phyloP scores from a whole-genome alignment of 2,888 invertebrate genomes.

The Cryptocheilus praepositus region DNA sequence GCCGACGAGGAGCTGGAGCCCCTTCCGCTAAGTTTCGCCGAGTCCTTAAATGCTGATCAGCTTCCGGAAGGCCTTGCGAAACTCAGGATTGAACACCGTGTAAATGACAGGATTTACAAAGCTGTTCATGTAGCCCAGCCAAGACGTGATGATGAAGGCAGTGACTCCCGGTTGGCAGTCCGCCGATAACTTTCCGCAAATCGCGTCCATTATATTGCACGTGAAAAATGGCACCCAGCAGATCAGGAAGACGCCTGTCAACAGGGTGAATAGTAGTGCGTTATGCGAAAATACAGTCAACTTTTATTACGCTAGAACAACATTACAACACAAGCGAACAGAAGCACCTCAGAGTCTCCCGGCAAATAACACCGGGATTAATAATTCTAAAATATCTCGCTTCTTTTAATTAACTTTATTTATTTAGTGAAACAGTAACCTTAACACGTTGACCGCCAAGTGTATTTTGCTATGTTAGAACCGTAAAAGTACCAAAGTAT shows the following conservation, averaged over 20 bases:
- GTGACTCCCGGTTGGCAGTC: constrained; percentile 90
- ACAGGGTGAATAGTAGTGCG: too few species aligned
- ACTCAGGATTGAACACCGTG: constrained; percentile 97
- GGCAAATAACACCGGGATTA: too few species aligned
- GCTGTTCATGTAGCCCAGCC: constrained; percentile 98
- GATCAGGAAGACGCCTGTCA: constrained; percentile 96
- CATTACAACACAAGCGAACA: too few species aligned
- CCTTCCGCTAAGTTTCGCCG: not conserved
- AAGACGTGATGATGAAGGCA: constrained; percentile 95
- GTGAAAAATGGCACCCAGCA: constrained; percentile 99
- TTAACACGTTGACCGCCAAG: too few species aligned
- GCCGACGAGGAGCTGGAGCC: not conserved
- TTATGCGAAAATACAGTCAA: too few species aligned
- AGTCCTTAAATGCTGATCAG: constrained; percentile 78
- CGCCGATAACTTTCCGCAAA: constrained; percentile 90
- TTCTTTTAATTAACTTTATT: too few species aligned
- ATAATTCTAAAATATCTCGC: too few species aligned
- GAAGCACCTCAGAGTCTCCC: too few species aligned
- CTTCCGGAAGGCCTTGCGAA: constrained; percentile 98
- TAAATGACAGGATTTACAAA: constrained; percentile 96
- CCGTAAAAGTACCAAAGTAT: too few species aligned
- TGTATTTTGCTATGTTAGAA: too few species aligned
- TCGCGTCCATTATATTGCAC: constrained; percentile 97
- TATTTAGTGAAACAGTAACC: too few species aligned
- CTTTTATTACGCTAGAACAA: too few species aligned